These are phyloP conservation scores for Gnatocerus cornutus DNA, from an alignment of 2,888 invertebrate species.

Conservation along the genomic window DNA sequence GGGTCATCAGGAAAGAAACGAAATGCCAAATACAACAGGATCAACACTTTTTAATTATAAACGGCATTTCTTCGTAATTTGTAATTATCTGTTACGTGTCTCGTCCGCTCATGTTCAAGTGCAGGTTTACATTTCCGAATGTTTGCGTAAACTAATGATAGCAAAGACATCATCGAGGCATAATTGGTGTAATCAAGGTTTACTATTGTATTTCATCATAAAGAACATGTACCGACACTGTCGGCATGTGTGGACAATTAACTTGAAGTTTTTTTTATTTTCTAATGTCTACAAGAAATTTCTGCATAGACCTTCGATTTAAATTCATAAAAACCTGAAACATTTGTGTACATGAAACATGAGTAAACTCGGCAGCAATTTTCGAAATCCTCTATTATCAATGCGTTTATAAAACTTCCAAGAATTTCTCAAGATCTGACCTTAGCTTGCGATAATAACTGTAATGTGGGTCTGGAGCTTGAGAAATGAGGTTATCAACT, in stretches of 20 bases:
- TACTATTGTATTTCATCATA: slow-evolving; percentile 34
- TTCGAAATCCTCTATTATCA: slow-evolving; percentile 23
- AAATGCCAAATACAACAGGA: slow-evolving; percentile 21
- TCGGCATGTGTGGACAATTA: slow-evolving; percentile 35
- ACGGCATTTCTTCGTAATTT: neutral
- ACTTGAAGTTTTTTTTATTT: slow-evolving; percentile 17
- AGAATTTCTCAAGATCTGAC: slow-evolving; percentile 39
- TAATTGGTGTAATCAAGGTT: slow-evolving; percentile 45
- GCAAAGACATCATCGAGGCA: slow-evolving; percentile 27
- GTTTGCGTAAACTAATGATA: slow-evolving; percentile 23
- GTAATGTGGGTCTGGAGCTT: slow-evolving; percentile 15
- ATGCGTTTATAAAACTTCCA: slow-evolving; percentile 9
- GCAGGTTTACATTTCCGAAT: slow-evolving; percentile 17
- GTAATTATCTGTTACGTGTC: neutral
- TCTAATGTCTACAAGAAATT: neutral
- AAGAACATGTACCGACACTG: slow-evolving; percentile 31
- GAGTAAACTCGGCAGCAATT: slow-evolving; percentile 7
- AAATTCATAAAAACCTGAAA: neutral
- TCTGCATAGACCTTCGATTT: slow-evolving; percentile 38
- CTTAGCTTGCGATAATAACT: slow-evolving; percentile 23
- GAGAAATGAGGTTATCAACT: slow-evolving; percentile 8
- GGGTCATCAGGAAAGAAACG: slow-evolving; percentile 11
- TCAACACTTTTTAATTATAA: neutral
- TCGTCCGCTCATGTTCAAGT: neutral
- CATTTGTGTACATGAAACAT: neutral